Base-by-base conservation (phyloP, 2,888 invertebrate genomes). In the Cactoblastis cactorum region DNA sequence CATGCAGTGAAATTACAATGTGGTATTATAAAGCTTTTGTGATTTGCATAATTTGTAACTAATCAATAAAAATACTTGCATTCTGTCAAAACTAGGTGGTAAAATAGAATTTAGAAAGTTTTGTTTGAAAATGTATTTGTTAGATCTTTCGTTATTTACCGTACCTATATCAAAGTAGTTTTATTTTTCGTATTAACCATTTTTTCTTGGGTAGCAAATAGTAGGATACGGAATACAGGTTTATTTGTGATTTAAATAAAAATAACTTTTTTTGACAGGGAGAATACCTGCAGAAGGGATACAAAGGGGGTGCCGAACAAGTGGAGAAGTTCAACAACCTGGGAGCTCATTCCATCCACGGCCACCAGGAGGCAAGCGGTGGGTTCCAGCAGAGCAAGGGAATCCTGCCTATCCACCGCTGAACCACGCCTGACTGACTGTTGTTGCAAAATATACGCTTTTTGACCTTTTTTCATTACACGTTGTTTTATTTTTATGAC, bases 261-360 rank as follows among this genome's bases (percentile, higher is more conserved):
- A 9, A 37, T 9, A 17, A 17, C 17, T n/a, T 37, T 28, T 48
- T 38, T 53, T 43, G 14, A n/a, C 74, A 90, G 90, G 90, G 92
- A 4, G 91, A 92, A 68, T 92, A 89, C 67, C 89, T 91, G 48
- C 90, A 92, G 53, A 91, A 91, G 57, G 91, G 91, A 59, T 91
- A 89, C 76, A 90, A 90, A 53, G 92, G 91, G 9, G 91, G 88
- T 32, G 90, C 91, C 1, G 90, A 91, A 59, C 83, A 88, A 37
- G 81, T 91, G 71, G 91, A 91, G 59, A 89, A 90, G 54, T 91
- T 91, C 71, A 92, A 92, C 67, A 92, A 92, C 54, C 78, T 91
- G 18, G 92, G 92, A 33, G 91, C 92, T 38, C 92, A 92, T 49
- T 91, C 92, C 0, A 74, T 92, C 34, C 84, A 92, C 54, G 92